Evolutionary conservation across 2,888 invertebrate species (phyloP).

Genomic region (Isoperla grammatica): DNA sequence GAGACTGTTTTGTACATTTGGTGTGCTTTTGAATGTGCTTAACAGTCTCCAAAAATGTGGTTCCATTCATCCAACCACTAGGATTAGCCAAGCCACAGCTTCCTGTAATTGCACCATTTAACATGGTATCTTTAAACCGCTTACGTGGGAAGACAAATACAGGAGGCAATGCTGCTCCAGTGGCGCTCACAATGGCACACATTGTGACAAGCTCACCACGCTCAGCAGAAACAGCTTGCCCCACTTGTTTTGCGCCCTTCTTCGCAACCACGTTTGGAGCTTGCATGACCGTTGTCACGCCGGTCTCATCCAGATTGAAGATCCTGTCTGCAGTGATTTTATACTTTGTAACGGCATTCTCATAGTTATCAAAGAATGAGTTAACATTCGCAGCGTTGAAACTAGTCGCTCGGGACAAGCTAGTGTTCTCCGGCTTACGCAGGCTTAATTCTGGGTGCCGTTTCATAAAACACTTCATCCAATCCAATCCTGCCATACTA

Average conservation of each 20-base stretch:
- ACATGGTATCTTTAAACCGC: conserved; percentile 24
- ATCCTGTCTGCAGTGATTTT: conserved; percentile 17
- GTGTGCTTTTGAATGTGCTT: conserved; percentile 32
- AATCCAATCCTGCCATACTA: conserved; percentile 26
- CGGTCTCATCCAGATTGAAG: conserved; percentile 29
- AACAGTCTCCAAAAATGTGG: conserved; percentile 31
- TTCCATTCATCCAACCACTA: conserved; percentile 33
- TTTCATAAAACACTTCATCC: conserved; percentile 29
- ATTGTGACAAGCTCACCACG: conserved; percentile 34
- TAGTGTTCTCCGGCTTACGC: conserved; percentile 33
- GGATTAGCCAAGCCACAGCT: conserved; percentile 27
- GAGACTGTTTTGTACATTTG: conserved; percentile 30
- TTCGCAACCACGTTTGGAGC: conserved; percentile 21
- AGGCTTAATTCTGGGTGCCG: conserved; percentile 24
- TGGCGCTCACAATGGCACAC: conserved; percentile 33
- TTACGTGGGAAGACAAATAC: conserved; percentile 36
- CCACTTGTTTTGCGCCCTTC: conserved; percentile 28
- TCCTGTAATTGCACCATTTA: conserved; percentile 31
- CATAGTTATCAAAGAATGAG: conserved; percentile 23
- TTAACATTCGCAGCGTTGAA: conserved; percentile 25
- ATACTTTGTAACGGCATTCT: conserved; percentile 14
- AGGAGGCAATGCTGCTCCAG: conserved; percentile 34
- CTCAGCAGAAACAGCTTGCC: conserved; percentile 34
- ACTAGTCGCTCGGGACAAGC: conserved; percentile 24
- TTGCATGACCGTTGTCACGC: conserved; percentile 25